These are phyloP conservation scores for Trididemnum miniatum DNA, from an alignment of 23 tunicate species.

Conservation along the genomic window DNA sequence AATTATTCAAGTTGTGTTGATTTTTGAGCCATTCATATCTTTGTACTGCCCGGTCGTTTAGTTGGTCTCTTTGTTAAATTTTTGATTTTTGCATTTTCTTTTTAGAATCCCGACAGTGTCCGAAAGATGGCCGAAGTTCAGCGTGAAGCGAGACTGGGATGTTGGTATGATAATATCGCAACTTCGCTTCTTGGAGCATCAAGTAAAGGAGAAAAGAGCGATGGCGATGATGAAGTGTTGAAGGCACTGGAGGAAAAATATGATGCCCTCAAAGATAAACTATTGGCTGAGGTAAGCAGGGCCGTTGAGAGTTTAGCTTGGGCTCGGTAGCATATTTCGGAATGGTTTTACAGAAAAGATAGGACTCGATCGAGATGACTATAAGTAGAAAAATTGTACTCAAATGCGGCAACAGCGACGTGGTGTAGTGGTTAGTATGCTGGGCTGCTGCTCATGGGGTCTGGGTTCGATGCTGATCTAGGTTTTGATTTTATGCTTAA, in stretches of 20 bases:
- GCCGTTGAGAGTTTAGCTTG: too few species aligned
- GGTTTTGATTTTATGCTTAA: too few species aligned
- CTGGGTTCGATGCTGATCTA: too few species aligned
- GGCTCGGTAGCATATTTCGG: too few species aligned
- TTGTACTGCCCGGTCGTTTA: not conserved
- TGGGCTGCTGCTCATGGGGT: too few species aligned
- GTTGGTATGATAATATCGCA: slow-evolving; percentile 87
- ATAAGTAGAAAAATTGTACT: too few species aligned
- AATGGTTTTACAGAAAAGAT: too few species aligned
- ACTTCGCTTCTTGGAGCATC: slow-evolving; percentile 51
- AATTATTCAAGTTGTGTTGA: too few species aligned
- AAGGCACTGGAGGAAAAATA: slow-evolving; percentile 88
- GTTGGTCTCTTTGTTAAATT: not conserved
- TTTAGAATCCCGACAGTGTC: slow-evolving; percentile 50
- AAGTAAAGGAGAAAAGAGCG: not conserved
- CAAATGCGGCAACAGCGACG: too few species aligned
- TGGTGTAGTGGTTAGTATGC: too few species aligned
- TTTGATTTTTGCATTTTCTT: not conserved
- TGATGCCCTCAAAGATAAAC: slow-evolving; percentile 85
- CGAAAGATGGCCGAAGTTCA: slow-evolving; percentile 57
- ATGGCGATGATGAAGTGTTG: slow-evolving; percentile 66
- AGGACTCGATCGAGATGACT: too few species aligned
- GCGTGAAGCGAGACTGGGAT: slow-evolving; percentile 46
- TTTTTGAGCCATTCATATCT: too few species aligned
- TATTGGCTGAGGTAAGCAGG: slow-evolving; percentile 76